Evolutionary conservation across 2,113 vertebrate species (phyloP).

Genomic region (Plecotus auritus): DNA sequence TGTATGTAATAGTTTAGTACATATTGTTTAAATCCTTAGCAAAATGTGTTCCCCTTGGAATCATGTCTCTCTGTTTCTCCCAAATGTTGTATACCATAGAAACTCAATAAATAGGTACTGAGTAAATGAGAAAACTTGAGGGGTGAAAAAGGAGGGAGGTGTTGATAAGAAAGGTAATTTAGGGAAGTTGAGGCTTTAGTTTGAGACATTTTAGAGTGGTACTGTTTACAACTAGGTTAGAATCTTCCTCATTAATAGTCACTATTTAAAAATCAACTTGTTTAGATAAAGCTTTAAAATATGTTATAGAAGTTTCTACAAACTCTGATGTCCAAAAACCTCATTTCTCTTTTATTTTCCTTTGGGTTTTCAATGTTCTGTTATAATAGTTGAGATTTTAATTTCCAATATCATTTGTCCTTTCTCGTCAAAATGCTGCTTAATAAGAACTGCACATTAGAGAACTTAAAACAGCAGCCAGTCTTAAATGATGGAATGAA

Average conservation of each 20-base stretch:
- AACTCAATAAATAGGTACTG: not conserved
- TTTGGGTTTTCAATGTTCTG: not conserved
- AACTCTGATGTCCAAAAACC: not conserved
- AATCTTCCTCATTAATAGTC: not conserved
- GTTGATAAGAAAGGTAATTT: not conserved
- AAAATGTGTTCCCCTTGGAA: not conserved
- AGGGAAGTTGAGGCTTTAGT: not conserved
- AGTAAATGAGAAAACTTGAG: conserved; percentile 2
- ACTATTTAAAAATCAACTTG: not conserved
- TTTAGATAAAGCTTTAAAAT: conserved; percentile 5
- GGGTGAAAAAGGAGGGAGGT: not conserved
- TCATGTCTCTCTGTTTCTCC: not conserved
- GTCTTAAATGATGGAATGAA: not conserved
- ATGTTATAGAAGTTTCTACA: not conserved
- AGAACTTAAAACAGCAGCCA: not conserved
- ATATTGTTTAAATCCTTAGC: not conserved
- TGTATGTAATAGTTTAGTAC: not conserved
- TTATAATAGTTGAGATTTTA: not conserved
- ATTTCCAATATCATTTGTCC: not conserved
- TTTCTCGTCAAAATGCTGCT: conserved; percentile 13
- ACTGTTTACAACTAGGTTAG: not conserved
- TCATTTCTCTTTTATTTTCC: not conserved
- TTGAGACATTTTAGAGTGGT: not conserved
- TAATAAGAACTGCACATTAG: not conserved
- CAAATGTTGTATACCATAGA: not conserved